Evolutionary conservation across 2,113 vertebrate genomes (phyloP), one percentile per base, ranked within the genome.

Genomic region (Pterophyllum scalare): DNA sequence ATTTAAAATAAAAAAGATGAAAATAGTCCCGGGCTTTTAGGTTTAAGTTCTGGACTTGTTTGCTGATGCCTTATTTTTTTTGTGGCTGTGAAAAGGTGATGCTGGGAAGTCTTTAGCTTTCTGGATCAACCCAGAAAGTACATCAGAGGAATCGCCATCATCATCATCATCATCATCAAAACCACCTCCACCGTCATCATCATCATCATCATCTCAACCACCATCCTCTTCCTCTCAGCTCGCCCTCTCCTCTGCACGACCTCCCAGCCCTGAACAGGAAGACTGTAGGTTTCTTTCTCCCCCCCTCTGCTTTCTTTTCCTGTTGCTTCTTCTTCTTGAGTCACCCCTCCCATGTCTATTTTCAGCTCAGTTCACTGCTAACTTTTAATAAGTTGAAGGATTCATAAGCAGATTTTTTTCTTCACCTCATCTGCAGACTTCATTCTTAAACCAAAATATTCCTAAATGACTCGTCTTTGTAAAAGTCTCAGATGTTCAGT

Each of bases 71-170:
- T 46, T 28, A 14, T 19, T 19, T 67, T 24, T 70, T 52, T 72
- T 84, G 5, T 86, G 83, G 38, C 43, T 87, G 93, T 94, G 96
- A 96, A 95, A 99, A 98, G 98, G 96, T 96, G 97, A 97, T 92
- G 93, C 49, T 92, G 94, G 52, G 78, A 94, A 94, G 89, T 94
- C 90, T 82, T 95, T 93, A 43, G 98, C 97, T 83, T 99, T 98
- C 94, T 99, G 98, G 98, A 99, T 99, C 96, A 97, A 97, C 94
- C 98, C 98, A 72, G 94, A 93, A 90, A 94, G 91, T 89, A 86
- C 90, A 56, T 93, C 94, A 77, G 19, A 84, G 65, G 86, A 87
- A 3, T 38, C 85, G 33, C 26, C 95, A 89, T 72, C 80, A 31
- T 40, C 94, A 75, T 91, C 94, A 33, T 43, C 95, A 88, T 65